A percentile compares a stretch with the other conserved stretches of the same genome.
Evolutionary conservation across 2,113 vertebrate species (phyloP).

Genomic region (Lichenostomus cassidix): DNA sequence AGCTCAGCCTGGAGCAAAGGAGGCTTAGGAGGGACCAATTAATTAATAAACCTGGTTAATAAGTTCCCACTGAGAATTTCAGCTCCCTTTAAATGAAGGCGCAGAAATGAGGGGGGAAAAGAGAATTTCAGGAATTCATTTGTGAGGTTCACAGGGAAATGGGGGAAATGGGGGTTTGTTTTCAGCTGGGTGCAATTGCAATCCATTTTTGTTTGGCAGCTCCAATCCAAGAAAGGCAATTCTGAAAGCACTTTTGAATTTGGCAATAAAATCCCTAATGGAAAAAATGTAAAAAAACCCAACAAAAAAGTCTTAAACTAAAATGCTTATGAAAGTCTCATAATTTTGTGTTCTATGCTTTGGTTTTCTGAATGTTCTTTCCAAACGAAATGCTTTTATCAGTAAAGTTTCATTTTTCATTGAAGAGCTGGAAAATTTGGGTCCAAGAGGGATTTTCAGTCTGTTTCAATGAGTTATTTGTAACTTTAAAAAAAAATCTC

Average conservation of each 20-base stretch:
- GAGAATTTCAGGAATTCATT: neutral
- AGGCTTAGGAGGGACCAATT: neutral
- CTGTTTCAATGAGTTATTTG: neutral
- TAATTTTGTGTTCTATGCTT: neutral
- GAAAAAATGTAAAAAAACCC: neutral
- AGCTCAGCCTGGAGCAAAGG: neutral
- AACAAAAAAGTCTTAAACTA: neutral
- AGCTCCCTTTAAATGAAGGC: neutral
- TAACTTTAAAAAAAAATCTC: neutral
- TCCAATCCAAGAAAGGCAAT: neutral
- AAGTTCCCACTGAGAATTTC: neutral
- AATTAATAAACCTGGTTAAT: neutral
- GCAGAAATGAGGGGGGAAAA: fast-evolving
- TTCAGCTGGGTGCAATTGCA: neutral
- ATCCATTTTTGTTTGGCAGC: neutral
- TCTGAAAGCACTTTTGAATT: neutral
- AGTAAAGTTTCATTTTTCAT: neutral
- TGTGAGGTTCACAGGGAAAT: neutral
- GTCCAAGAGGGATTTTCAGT: neutral
- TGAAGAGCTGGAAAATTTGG: neutral
- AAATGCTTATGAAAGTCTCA: neutral
- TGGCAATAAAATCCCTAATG: neutral
- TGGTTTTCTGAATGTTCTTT: neutral
- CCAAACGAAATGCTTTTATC: neutral
- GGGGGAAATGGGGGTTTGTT: neutral